Base-by-base conservation (phyloP, 1,140 invertebrate genomes). In the Drosophila subobscura region DNA sequence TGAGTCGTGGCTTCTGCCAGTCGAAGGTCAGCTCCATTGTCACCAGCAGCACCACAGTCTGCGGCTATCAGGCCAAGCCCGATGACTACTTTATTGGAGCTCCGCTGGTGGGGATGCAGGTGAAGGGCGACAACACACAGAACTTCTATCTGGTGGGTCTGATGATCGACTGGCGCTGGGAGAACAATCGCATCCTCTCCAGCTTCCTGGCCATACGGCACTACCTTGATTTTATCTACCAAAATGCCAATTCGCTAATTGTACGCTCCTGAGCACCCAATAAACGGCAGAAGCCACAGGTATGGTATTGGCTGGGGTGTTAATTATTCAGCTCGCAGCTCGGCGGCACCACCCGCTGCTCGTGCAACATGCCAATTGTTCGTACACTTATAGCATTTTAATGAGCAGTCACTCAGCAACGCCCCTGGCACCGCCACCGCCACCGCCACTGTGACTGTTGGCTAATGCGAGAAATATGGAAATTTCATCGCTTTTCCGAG, bases 341-440 rank as follows among this genome's bases (percentile, higher is more conserved):
- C 66, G 46, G 22, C 42, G 29, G 23, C 40, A 60, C 75, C 40
- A 60, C 75, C 47, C 53, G 55, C 63, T 68, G 70, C 74, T 81
- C 72, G 57, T 68, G 66, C 59, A 85, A 79, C 71, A 84, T 85
- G 80, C 74, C 81, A 86, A 88, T 88, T 80, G 64, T 67, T 86
- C 75, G 59, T 80, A 72, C 66, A 72, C 75, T 88, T 88, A 83
- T 79, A 81, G 76, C 74, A 71, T 77, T 77, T 77, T 77, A 77
- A 77, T 77, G 73, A 77, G 72, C 72, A 68, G 54, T 68, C 72
- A 67, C 63, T 65, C 61, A 73, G 51, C 57, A 44, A 33, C 46
- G 27, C 44, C 14, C 3, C 33, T 10, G 1, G 1, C 3, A 4
- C 33, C 33, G 10, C 8, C 14, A 22, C 57, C 47, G 49, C 49